Conservation (phyloP, 2,113 vertebrate species). For the Scomber japonicus region DNA sequence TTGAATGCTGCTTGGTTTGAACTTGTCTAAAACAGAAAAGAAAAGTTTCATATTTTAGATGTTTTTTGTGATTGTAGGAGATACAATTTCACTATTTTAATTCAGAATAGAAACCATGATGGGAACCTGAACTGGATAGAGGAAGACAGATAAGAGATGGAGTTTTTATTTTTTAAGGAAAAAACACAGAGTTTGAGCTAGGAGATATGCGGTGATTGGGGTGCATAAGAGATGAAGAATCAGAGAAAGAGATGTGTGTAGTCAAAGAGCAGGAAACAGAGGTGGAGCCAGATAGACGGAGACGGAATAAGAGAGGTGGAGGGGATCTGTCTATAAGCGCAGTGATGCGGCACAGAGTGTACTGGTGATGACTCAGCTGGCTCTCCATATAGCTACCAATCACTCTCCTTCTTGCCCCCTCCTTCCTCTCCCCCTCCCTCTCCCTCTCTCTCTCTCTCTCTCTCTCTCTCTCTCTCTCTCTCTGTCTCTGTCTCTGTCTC, state of each 20-base stretch:
- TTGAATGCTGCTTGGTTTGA: slow-evolving; percentile 13
- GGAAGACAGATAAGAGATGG: slow-evolving; percentile 19
- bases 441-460: slow-evolving; percentile 8
- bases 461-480: slow-evolving; percentile 9
- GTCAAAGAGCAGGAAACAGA: slow-evolving; percentile 66
- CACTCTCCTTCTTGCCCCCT: slow-evolving; percentile 58
- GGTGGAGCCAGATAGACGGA: slow-evolving; percentile 66
- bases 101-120: neutral
- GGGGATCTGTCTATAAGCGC: slow-evolving; percentile 83
- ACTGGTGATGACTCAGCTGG: slow-evolving; percentile 86
- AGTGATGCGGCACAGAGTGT: slow-evolving; percentile 86
- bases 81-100: neutral
- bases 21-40: slow-evolving; percentile 32
- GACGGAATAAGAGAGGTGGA: slow-evolving; percentile 70
- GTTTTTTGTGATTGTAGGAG: neutral
- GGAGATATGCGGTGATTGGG: slow-evolving; percentile 28
- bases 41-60: neutral
- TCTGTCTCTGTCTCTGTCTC: slow-evolving; percentile 12
- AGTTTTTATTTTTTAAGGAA: slow-evolving; percentile 33
- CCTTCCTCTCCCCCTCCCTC: slow-evolving; percentile 16
- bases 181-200: slow-evolving; percentile 20
- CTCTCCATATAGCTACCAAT: slow-evolving; percentile 85
- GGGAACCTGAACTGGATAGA: slow-evolving; percentile 13
- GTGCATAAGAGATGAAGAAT: slow-evolving; percentile 22
- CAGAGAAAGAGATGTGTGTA: slow-evolving; percentile 45